Percentiles rank a stretch among this genome's conserved stretches.
Conservation (phyloP, 2,888 invertebrate genomes). For the Amiota minor region DNA sequence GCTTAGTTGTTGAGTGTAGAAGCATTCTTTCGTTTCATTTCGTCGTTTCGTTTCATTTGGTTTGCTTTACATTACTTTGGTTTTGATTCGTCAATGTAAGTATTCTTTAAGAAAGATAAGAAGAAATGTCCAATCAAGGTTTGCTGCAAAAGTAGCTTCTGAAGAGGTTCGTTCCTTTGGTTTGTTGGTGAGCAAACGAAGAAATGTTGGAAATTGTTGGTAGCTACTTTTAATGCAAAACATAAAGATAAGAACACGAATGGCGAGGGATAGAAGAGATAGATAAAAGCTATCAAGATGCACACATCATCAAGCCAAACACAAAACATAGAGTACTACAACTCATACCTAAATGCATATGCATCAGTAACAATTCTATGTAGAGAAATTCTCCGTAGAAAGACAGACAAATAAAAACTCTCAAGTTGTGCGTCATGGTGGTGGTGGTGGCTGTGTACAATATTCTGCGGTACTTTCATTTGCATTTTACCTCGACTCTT, state of each 20-base stretch:
- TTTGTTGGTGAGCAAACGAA: no score
- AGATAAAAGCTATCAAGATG: background rate
- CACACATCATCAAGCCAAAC: background rate
- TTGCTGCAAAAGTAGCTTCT: conserved; percentile 3
- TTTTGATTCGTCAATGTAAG: background rate
- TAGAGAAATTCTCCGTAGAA: no score
- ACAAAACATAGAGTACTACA: conserved; percentile 9
- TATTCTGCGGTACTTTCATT: conserved; percentile 17
- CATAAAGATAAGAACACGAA: background rate
- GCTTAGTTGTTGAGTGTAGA: conserved; percentile 1
- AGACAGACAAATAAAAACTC: no score
- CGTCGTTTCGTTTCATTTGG: conserved; percentile 11
- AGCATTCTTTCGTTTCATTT: conserved; percentile 4
- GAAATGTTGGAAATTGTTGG: no score
- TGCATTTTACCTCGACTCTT: conserved; percentile 12
- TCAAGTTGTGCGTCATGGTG: no score
- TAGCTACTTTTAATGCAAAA: background rate
- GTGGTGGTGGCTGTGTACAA: no score
- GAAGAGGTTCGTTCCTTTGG: no score
- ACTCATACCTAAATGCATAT: conserved; percentile 19
- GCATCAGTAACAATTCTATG: background rate
- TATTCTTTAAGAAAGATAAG: background rate
- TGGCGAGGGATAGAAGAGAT: background rate
- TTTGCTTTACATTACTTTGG: background rate
- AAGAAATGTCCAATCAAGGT: conserved; percentile 21